Percentiles rank a stretch among this genome's conserved stretches.
Conservation (phyloP, 2,113 vertebrate genomes). For the Macaca nemestrina region DNA sequence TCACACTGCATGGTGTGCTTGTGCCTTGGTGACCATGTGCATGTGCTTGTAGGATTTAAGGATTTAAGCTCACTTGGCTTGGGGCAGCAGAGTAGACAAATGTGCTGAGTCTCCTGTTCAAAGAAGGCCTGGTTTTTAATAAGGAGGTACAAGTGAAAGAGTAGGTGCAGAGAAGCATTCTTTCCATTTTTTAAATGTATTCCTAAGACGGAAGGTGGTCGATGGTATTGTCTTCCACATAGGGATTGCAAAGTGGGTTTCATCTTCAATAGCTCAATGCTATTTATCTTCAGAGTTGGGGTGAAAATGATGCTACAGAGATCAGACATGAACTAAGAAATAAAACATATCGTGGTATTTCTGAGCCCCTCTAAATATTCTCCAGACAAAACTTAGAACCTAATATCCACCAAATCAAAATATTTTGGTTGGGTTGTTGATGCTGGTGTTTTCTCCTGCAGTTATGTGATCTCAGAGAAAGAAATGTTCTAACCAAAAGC, state of each 20-base stretch:
- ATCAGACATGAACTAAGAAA: neutral
- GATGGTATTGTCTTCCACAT: neutral
- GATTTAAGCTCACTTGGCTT: neutral
- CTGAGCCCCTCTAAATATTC: too few relatives aligned
- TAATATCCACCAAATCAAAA: neutral
- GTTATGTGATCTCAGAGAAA: neutral
- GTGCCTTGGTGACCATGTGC: rapidly evolving
- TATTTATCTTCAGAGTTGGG: neutral
- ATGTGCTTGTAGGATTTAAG: neutral
- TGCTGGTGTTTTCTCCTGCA: neutral
- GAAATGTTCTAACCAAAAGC: neutral
- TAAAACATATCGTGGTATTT: neutral
- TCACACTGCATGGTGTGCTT: neutral
- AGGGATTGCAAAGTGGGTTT: neutral
- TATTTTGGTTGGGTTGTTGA: neutral
- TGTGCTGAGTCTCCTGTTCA: rapidly evolving
- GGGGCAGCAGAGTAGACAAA: too few relatives aligned
- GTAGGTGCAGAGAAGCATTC: neutral
- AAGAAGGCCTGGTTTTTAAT: neutral
- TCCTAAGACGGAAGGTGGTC: neutral
- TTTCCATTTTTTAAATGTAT: neutral
- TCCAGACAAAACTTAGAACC: neutral
- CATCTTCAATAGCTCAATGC: neutral
- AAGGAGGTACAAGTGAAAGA: neutral
- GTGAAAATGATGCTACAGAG: rapidly evolving